phyloP scores from a whole-genome alignment of 2,888 invertebrate species.

The Lepidonotus clava region DNA sequence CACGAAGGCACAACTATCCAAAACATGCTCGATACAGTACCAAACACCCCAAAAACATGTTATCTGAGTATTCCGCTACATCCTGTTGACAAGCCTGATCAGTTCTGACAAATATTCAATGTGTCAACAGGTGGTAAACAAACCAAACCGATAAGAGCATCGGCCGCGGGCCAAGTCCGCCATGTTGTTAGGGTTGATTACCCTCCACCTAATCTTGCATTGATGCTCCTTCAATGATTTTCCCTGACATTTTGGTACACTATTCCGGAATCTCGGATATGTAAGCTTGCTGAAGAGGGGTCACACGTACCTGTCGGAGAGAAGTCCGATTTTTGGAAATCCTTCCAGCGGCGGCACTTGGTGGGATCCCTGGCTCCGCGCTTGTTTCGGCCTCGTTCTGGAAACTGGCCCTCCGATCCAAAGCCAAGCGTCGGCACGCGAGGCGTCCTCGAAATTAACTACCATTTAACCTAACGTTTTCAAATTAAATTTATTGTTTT shows the following conservation, averaged over 20 bases:
- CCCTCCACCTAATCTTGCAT: background rate
- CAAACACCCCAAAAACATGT: background rate
- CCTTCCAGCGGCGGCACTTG: background rate
- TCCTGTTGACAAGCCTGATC: background rate
- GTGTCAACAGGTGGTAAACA: background rate
- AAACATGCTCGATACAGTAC: background rate
- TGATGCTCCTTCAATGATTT: background rate
- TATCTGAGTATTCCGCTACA: background rate
- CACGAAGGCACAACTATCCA: background rate
- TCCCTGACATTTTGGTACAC: background rate
- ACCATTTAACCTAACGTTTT: background rate
- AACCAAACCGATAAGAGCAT: background rate
- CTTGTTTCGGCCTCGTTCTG: constrained; percentile 2
- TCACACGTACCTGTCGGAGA: background rate
- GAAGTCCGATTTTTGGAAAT: background rate
- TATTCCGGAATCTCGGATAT: background rate
- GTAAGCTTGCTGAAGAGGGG: background rate
- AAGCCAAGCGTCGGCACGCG: constrained; percentile 42
- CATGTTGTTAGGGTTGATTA: constrained; percentile 27
- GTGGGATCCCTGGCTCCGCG: background rate
- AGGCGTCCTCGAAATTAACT: background rate
- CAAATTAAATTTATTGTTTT: background rate
- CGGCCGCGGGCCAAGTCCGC: background rate
- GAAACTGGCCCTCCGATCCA: background rate
- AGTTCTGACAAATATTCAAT: background rate